A percentile compares a stretch with the other conserved stretches of the same genome.
Evolutionary conservation across 2,113 vertebrate species (phyloP).

Genomic region (Ochotona curzoniae): DNA sequence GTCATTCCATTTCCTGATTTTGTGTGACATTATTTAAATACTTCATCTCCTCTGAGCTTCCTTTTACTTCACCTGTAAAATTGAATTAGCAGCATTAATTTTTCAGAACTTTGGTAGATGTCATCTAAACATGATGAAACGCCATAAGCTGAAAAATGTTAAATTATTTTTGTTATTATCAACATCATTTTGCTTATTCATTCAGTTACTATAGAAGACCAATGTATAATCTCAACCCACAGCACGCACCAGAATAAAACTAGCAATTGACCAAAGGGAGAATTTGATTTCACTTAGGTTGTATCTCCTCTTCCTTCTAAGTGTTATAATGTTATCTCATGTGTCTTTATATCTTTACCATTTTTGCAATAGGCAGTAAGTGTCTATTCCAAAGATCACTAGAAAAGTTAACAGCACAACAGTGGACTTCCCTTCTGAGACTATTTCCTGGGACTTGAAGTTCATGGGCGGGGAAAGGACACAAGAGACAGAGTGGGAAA

Average conservation of each 20-base stretch:
- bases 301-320: not conserved
- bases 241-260: not conserved
- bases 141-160: not conserved
- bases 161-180: not conserved
- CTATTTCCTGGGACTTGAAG: not conserved
- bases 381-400: slow-evolving; percentile 27
- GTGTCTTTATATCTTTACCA: not conserved
- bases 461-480: not conserved
- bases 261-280: slow-evolving; percentile 12
- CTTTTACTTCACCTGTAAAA: not conserved
- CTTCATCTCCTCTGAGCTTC: not conserved
- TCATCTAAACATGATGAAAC: not conserved
- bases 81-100: not conserved
- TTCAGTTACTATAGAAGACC: not conserved
- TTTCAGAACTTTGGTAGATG: not conserved
- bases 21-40: not conserved
- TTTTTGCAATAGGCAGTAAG: not conserved
- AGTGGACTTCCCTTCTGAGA: slow-evolving; percentile 28
- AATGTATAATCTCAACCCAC: not conserved
- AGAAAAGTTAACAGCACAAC: not conserved
- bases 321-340: not conserved
- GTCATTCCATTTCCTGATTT: not conserved
- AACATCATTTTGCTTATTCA: not conserved
- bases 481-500: slow-evolving; percentile 16
- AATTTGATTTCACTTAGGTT: not conserved